phyloP scores from a whole-genome alignment of 2,888 invertebrate genomes.

The Drosophila flavopinicola region DNA sequence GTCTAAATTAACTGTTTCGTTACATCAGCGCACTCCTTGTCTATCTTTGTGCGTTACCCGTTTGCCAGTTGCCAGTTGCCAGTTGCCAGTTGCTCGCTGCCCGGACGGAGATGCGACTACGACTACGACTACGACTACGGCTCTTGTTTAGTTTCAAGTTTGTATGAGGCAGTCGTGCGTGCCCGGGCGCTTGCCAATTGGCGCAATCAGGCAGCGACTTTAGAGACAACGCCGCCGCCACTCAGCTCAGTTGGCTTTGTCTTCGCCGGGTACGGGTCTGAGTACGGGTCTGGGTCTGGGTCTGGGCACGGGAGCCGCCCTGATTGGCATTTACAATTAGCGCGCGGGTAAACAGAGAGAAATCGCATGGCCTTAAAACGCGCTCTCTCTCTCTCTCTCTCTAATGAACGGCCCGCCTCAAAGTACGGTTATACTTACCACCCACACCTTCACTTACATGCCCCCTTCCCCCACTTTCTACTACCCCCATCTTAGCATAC shows the following conservation, averaged over 20 bases:
- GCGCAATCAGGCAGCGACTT: constrained; percentile 73
- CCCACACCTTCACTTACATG: not conserved
- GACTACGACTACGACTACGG: constrained; percentile 23
- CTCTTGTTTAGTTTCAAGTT: constrained; percentile 79
- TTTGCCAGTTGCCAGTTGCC: too few relatives aligned
- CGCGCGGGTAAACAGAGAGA: constrained; percentile 79
- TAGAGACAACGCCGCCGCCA: constrained; percentile 32
- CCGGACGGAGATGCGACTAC: constrained; percentile 32
- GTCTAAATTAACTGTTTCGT: constrained; percentile 80
- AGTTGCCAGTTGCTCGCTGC: constrained; percentile 33
- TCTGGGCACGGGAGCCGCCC: constrained; percentile 44
- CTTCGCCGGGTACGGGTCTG: constrained; percentile 10
- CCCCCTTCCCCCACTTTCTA: not conserved
- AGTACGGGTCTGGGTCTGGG: not conserved
- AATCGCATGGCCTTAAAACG: constrained; percentile 64
- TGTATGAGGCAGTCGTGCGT: constrained; percentile 83
- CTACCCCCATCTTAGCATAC: not conserved
- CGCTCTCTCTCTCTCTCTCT: constrained; percentile 23
- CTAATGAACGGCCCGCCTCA: constrained; percentile 52
- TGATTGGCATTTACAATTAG: constrained; percentile 84
- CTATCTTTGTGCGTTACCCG: constrained; percentile 71
- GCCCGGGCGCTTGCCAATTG: constrained; percentile 70
- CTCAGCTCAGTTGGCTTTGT: constrained; percentile 61
- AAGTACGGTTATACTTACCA: constrained; percentile 17
- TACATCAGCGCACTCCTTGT: constrained; percentile 69